Conservation (phyloP, 1,140 invertebrate genomes). For the Ceratoteleas bidentatus region DNA sequence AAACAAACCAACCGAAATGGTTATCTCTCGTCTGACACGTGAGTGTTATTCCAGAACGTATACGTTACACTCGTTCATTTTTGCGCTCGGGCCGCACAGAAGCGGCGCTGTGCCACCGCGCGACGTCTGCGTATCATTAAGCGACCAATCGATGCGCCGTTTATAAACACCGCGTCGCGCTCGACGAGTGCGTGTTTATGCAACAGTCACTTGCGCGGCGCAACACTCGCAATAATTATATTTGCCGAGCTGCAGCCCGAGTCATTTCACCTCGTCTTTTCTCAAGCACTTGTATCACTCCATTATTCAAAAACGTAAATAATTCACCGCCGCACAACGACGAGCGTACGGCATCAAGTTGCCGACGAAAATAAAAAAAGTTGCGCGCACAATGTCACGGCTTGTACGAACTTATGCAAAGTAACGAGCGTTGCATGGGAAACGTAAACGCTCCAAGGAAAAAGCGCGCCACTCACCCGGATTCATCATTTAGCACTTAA, state of each 20-base stretch:
- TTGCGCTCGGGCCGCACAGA: no score
- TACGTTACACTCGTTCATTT: no score
- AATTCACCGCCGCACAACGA: constrained; percentile 27
- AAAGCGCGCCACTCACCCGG: neutral
- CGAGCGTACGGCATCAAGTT: constrained; percentile 2
- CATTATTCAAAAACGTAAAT: constrained; percentile 40
- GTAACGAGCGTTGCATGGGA: constrained; percentile 13
- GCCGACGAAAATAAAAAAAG: constrained; percentile 12
- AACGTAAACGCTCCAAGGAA: constrained; percentile 11
- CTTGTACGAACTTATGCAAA: constrained; percentile 21
- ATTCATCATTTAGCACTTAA: constrained; percentile 18
- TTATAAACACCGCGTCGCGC: neutral
- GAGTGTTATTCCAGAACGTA: no score
- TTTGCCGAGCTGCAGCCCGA: constrained; percentile 17
- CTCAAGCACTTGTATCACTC: constrained; percentile 21
- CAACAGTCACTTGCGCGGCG: neutral
- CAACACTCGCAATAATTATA: constrained; percentile 20
- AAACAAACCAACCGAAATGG: no score
- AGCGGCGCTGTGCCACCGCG: no score
- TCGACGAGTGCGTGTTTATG: neutral
- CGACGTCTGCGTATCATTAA: neutral
- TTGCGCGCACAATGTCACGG: constrained; percentile 12
- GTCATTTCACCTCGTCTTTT: constrained; percentile 24
- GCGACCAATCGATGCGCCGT: constrained; percentile 5
- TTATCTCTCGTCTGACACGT: no score